These are phyloP conservation scores for Acronicta aceris DNA, from an alignment of 2,888 invertebrate genomes.

Conservation along the genomic window DNA sequence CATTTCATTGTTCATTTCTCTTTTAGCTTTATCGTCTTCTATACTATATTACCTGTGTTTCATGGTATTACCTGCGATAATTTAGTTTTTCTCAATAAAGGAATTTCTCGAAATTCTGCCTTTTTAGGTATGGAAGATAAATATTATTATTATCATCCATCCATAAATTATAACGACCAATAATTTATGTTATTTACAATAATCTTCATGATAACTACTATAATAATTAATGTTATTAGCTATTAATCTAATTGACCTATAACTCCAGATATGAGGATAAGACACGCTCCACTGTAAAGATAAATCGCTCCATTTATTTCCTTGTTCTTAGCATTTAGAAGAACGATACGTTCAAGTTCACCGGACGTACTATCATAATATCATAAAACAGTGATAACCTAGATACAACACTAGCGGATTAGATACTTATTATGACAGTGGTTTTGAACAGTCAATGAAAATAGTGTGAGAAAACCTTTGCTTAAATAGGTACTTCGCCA, in stretches of 20 bases:
- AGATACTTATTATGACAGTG: neutral
- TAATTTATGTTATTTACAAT: constrained; percentile 29
- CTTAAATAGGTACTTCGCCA: no score
- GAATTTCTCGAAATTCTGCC: no score
- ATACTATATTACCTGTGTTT: neutral
- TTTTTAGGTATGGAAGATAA: neutral
- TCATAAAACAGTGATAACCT: constrained; percentile 1
- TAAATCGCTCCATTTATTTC: constrained; percentile 27
- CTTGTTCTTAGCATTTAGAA: constrained; percentile 19
- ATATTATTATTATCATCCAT: no score
- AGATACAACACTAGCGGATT: neutral
- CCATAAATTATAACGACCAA: neutral
- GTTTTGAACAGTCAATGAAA: neutral
- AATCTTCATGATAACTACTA: constrained; percentile 26
- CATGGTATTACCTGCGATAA: no score
- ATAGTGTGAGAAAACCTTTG: no score
- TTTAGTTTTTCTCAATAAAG: no score
- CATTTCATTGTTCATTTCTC: neutral
- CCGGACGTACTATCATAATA: constrained; percentile 12
- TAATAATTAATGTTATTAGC: constrained; percentile 19
- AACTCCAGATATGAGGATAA: constrained; percentile 28
- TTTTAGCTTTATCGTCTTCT: neutral
- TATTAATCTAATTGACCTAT: constrained; percentile 36
- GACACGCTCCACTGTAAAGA: constrained; percentile 2
- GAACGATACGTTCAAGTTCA: neutral